Conservation (phyloP, 2,797 vertebrate genomes). For the Dermochelys coriacea region DNA sequence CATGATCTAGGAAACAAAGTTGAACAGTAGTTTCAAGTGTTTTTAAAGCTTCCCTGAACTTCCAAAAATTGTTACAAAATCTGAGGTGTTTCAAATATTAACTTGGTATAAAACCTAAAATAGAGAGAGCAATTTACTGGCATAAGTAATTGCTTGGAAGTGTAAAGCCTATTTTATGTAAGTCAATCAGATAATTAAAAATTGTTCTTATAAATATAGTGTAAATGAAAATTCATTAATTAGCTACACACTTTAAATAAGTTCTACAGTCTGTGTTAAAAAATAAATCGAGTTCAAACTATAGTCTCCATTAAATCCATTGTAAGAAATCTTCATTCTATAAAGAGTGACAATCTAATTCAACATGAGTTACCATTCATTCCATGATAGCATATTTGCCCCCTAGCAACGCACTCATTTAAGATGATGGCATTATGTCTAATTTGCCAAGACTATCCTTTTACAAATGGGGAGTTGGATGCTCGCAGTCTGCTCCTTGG, state of each 20-base stretch:
- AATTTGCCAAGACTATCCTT: neutral
- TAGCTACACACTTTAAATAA: conserved; percentile 28
- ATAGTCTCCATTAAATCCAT: neutral
- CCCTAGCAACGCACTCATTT: neutral
- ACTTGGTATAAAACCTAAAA: neutral
- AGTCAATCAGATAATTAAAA: conserved; percentile 55
- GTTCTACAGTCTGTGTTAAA: neutral
- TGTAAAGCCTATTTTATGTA: neutral
- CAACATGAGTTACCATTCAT: neutral
- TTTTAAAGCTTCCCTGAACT: neutral
- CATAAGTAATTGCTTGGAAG: conserved; percentile 32
- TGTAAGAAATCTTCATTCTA: neutral
- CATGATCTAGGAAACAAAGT: neutral
- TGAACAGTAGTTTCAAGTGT: neutral
- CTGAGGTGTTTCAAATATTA: neutral
- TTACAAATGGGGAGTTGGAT: rapidly evolving
- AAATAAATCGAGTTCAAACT: conserved; percentile 36
- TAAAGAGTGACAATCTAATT: neutral
- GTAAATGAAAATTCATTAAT: conserved; percentile 19
- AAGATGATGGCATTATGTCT: neutral
- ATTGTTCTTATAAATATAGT: conserved; percentile 22
- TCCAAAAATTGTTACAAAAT: neutral
- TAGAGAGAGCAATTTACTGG: neutral
- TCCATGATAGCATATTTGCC: neutral
- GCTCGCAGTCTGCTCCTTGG: neutral